These are phyloP conservation scores for Ammospiza caudacuta DNA, from an alignment of 2,113 vertebrate species.

Conservation along the genomic window DNA sequence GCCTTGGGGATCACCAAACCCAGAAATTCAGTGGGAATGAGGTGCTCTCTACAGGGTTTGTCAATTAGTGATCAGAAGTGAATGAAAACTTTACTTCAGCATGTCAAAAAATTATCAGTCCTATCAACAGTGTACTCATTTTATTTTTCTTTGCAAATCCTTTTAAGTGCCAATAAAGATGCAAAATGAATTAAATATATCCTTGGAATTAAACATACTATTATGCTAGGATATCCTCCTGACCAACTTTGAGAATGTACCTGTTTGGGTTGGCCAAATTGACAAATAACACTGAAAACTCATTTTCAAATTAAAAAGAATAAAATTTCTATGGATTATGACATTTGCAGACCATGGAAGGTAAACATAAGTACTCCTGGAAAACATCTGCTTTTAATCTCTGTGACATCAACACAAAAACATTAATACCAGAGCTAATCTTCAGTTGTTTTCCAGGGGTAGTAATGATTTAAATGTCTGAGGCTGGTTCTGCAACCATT, in stretches of 20 bases:
- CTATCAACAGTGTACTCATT: neutral
- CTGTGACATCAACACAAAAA: neutral
- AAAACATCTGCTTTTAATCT: conserved; percentile 48
- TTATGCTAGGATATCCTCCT: neutral
- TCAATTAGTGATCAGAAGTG: neutral
- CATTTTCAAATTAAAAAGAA: neutral
- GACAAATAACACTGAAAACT: neutral
- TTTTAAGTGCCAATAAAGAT: neutral
- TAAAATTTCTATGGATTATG: neutral
- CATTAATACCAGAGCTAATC: conserved; percentile 8
- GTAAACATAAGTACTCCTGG: neutral
- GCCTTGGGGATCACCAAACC: neutral
- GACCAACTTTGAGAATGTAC: neutral
- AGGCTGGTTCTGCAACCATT: neutral
- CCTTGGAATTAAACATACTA: neutral
- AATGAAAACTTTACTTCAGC: neutral
- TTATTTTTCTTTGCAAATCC: neutral
- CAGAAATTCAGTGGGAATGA: neutral
- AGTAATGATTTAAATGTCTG: conserved; percentile 3
- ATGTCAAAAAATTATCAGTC: neutral
- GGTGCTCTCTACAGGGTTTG: neutral
- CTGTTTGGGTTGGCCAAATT: neutral
- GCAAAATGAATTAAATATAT: neutral
- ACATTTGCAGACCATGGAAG: neutral
- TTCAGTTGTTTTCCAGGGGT: neutral